A percentile compares a stretch with the other conserved stretches of the same genome.
Evolutionary conservation across 2,797 vertebrate species (phyloP).

Genomic region (Scarus forsteni): DNA sequence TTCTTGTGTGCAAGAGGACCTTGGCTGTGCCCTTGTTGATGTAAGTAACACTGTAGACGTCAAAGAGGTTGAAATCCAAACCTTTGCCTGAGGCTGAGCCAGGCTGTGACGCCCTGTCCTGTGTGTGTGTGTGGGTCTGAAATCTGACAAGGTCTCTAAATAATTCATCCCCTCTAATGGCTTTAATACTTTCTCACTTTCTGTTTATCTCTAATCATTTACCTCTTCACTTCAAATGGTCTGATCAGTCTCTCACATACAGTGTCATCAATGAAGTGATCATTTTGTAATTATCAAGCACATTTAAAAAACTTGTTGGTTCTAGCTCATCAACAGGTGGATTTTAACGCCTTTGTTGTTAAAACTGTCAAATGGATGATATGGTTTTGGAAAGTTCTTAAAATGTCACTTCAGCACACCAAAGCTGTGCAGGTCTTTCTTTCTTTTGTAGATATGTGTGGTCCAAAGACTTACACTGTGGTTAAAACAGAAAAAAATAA

Average conservation of each 20-base stretch:
- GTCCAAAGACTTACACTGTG: too few relatives aligned
- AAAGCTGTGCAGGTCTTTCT: not conserved
- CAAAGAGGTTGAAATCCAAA: conserved; percentile 70
- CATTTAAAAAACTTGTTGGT: not conserved
- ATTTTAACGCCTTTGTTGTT: not conserved
- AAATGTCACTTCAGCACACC: not conserved
- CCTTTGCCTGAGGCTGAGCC: conserved; percentile 39
- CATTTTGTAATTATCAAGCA: not conserved
- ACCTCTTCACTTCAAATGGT: not conserved
- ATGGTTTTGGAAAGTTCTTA: not conserved
- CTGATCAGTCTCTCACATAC: not conserved
- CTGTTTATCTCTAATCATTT: conserved; percentile 26
- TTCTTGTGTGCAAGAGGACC: conserved; percentile 35
- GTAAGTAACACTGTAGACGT: conserved; percentile 73
- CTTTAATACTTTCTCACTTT: conserved; percentile 24
- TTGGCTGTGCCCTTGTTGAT: conserved; percentile 77
- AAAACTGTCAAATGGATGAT: not conserved
- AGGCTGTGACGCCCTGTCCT: conserved; percentile 27
- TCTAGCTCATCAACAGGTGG: too few relatives aligned
- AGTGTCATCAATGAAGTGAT: not conserved
- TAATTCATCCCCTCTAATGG: conserved; percentile 72
- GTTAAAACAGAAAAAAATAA: too few relatives aligned
- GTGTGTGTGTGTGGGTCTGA: conserved; percentile 22
- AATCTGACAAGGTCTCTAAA: conserved; percentile 61
- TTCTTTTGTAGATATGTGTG: too few relatives aligned